phyloP scores from a whole-genome alignment of 2,797 vertebrate genomes.

The Gobionotothen gibberifrons region DNA sequence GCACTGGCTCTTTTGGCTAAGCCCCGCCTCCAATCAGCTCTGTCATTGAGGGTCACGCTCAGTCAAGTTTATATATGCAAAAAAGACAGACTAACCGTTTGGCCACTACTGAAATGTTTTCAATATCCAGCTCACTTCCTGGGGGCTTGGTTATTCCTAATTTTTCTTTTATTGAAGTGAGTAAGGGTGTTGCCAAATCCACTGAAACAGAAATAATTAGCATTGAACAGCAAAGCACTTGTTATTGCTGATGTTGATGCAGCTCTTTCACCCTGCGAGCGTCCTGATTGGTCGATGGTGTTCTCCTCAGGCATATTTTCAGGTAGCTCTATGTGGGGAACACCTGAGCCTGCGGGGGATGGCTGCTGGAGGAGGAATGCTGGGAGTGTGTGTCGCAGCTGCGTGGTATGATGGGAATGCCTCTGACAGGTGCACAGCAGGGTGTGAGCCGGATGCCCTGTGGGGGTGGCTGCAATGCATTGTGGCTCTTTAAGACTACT shows the following conservation, averaged over 20 bases:
- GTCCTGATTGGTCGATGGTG: slow-evolving; percentile 13
- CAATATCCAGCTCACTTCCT: too few species aligned
- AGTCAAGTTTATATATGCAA: too few species aligned
- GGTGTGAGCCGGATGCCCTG: slow-evolving; percentile 34
- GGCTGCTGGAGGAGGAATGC: slow-evolving; percentile 23
- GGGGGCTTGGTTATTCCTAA: too few species aligned
- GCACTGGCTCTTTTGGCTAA: too few species aligned
- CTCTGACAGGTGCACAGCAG: slow-evolving; percentile 52
- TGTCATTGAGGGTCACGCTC: too few species aligned
- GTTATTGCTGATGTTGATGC: not conserved
- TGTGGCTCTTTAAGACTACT: not conserved
- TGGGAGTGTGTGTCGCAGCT: slow-evolving; percentile 15
- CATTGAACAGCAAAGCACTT: not conserved
- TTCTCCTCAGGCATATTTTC: not conserved
- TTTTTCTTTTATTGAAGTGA: not conserved
- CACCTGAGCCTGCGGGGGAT: slow-evolving; percentile 33
- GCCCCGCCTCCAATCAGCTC: too few species aligned
- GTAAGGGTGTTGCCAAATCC: not conserved
- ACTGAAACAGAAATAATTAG: not conserved
- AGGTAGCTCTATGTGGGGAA: slow-evolving; percentile 8
- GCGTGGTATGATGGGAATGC: slow-evolving; percentile 71
- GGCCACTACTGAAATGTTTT: too few species aligned
- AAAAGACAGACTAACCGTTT: too few species aligned
- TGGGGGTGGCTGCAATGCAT: slow-evolving; percentile 10
- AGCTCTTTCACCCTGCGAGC: not conserved